Evolutionary conservation across 2,797 vertebrate species (phyloP), one percentile per base, ranked within the genome.

Genomic region (Semotilus atromaculatus): DNA sequence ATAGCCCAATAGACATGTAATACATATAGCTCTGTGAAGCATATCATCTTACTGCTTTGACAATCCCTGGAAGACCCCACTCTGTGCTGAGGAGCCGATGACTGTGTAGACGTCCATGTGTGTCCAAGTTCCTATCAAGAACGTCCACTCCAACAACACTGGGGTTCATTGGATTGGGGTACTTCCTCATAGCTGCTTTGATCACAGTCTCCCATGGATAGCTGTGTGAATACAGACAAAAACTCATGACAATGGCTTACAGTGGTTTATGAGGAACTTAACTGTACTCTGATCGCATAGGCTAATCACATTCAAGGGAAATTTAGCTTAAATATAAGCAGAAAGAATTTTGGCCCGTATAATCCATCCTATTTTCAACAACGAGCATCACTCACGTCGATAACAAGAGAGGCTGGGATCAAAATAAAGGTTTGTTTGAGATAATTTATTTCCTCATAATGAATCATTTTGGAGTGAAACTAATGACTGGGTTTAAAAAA

Each of bases 111-210:
- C 97, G 97, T 79, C 98, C 98, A 0, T 92, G 91, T 9, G 91
- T 60, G 79, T 99, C 98, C 81, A 99, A 51, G 3, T 94, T 94
- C 83, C 98, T 95, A 89, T 97, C 96, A 91, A 99, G 90, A 23
- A 99, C 98, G 1, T 99, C 98, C 3, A 99, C 98, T 0, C 98
- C 98, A 0, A 99, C 96, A 89, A 99, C 98, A 0, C 94, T 97
- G 0, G 98, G 97, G 91, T 99, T 99, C 98, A 99, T 99, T 34
- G 98, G 98, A 72, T 99, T 99, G 0, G 98, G 98, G 89, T 99
- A 99, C 80, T 99, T 99, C 92, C 96, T 97, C 98, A 99, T 99
- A 1, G 98, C 98, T 0, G 98, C 98, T 7, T 97, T 99, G 14
- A 98, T 97, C 71, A 99, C 98, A 0, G 95, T 98, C 89, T 99